Base-by-base conservation (phyloP, 2,113 vertebrate genomes). In the Anser brachyrhynchus region DNA sequence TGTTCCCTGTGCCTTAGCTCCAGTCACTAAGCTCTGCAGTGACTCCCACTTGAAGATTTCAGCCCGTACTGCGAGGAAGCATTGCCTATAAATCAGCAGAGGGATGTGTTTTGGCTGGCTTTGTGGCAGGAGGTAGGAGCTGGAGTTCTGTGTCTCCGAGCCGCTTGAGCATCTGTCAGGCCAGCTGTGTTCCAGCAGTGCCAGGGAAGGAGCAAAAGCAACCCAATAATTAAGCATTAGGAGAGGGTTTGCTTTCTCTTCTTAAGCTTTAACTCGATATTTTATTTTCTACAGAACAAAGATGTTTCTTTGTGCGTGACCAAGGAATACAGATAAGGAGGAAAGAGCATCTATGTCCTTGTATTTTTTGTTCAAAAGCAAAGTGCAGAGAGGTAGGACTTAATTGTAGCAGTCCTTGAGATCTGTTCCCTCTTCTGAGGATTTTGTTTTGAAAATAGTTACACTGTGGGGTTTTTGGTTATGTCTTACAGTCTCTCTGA, bases 361-460 rank as follows among this genome's bases (percentile, higher is more conserved):
- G 29, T 84, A 31, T 84, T 78, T 87, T 43, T 78, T 91, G 8
- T 22, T 66, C 28, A 43, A 86, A 93, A 89, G 54, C 73, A 75
- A 89, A 44, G 51, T 62, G 17, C 28, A 35, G 46, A 87, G 76
- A 87, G 61, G 54, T 20, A 44, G 54, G 41, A 49, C 2, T 72
- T 33, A 75, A 67, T 16, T 58, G 92, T 44, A 78, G 52, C 55
- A 59, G n/a, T n/a, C 41, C 54, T 75, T 87, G 61, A 67, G 29
- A 65, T 54, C 16, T 21, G 29, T 13, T 69, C 59, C 69, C 13
- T 84, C 82, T 75, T 29, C 31, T 81, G 13, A 87, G 54, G 65
- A 19, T 72, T 59, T 76, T 58, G 21, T 41, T 87, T 87, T 90
- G 61, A 80, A 84, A 89, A 54, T 29, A 65, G 43, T 31, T 78